These are phyloP conservation scores for Nothobranchius kuhntae DNA, from an alignment of 2,113 vertebrate genomes.

Conservation along the genomic window DNA sequence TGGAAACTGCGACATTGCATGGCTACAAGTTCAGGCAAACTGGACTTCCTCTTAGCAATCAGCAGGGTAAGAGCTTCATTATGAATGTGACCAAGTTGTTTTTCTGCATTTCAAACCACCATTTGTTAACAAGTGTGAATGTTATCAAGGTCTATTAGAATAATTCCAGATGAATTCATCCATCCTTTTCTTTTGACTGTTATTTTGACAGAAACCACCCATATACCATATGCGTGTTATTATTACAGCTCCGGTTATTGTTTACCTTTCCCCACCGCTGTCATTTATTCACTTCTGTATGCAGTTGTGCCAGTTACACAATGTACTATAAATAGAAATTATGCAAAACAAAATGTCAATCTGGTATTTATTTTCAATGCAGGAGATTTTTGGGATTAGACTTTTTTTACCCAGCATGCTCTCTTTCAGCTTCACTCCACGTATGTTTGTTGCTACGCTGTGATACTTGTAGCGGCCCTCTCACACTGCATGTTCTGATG, in stretches of 20 bases:
- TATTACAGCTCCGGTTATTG: slow-evolving; percentile 25
- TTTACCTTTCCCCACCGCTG: slow-evolving; percentile 13
- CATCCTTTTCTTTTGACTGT: slow-evolving; percentile 59
- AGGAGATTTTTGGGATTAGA: slow-evolving; percentile 19
- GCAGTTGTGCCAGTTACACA: slow-evolving; percentile 44
- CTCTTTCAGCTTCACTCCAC: neutral
- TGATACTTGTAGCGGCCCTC: neutral
- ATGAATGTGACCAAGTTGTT: neutral
- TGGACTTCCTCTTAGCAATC: slow-evolving; percentile 89
- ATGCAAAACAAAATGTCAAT: slow-evolving; percentile 31
- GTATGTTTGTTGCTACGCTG: neutral
- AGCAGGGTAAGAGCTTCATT: slow-evolving; percentile 81
- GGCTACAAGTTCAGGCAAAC: slow-evolving; percentile 83
- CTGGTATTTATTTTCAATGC: slow-evolving; percentile 38
- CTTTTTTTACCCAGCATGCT: neutral
- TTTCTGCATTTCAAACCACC: slow-evolving; percentile 19
- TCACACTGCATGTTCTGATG: neutral
- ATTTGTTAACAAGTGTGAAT: slow-evolving; percentile 47
- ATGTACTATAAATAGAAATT: slow-evolving; percentile 54
- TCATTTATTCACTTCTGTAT: slow-evolving; percentile 54
- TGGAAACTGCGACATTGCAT: slow-evolving; percentile 89
- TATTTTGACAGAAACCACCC: slow-evolving; percentile 56
- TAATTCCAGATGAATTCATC: slow-evolving; percentile 68
- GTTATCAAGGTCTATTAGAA: neutral
- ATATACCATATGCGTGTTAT: slow-evolving; percentile 29